These are phyloP conservation scores for Triplophysa rosa DNA, from an alignment of 2,113 vertebrate species.

Conservation along the genomic window DNA sequence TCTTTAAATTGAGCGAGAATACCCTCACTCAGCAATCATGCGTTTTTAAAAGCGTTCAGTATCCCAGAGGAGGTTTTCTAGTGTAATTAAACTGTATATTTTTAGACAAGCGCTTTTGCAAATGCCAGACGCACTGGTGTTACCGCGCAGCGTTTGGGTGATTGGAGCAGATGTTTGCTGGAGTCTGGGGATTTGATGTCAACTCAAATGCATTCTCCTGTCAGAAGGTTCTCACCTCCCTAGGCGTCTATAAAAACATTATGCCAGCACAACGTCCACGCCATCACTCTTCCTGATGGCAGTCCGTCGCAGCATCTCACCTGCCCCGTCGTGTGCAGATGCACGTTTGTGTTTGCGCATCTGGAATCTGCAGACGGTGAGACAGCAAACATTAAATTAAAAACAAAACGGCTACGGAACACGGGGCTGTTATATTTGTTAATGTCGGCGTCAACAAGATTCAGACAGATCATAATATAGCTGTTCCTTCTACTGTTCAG, in stretches of 20 bases:
- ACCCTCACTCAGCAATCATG: constrained; percentile 62
- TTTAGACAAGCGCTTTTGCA: constrained; percentile 63
- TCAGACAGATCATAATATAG: constrained; percentile 10
- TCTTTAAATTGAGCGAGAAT: constrained; percentile 50
- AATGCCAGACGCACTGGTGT: constrained; percentile 59
- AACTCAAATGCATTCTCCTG: constrained; percentile 68
- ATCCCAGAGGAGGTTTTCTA: constrained; percentile 61
- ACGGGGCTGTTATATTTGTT: neutral
- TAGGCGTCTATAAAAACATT: constrained; percentile 74
- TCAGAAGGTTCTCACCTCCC: constrained; percentile 66
- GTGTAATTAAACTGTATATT: constrained; percentile 68
- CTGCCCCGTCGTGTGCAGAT: constrained; percentile 49
- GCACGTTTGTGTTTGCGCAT: constrained; percentile 52
- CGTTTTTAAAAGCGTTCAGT: constrained; percentile 63
- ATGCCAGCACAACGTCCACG: constrained; percentile 60
- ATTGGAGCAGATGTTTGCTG: constrained; percentile 69
- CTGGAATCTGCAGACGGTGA: constrained; percentile 38
- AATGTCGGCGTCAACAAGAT: neutral
- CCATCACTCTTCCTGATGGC: constrained; percentile 60
- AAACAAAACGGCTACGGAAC: neutral
- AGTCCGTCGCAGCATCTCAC: constrained; percentile 57
- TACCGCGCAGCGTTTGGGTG: constrained; percentile 62
- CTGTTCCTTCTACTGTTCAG: neutral
- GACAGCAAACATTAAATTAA: neutral
- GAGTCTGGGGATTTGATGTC: constrained; percentile 64